A percentile compares a stretch with the other conserved stretches of the same genome.
Evolutionary conservation across 2,888 invertebrate genomes (phyloP).

Genomic region (Aphodius granarius): DNA sequence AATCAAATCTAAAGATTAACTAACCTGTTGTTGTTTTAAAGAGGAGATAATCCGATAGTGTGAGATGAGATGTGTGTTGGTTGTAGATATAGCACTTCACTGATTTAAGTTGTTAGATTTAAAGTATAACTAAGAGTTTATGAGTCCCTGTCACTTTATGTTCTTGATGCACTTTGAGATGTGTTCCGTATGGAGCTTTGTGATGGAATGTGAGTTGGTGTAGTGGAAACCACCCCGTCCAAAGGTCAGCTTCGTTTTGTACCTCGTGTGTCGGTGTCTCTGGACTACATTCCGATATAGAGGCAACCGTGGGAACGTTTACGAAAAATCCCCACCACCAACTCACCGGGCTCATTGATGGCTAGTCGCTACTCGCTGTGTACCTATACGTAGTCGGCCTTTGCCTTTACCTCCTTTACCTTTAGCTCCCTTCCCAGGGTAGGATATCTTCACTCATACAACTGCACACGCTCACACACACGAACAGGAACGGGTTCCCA

Average conservation of each 20-base stretch:
- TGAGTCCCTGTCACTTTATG: background rate
- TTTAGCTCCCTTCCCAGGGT: conserved; percentile 31
- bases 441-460: conserved; percentile 37
- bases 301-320: conserved; percentile 37
- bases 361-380: conserved; percentile 2
- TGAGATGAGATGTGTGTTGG: background rate
- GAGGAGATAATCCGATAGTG: background rate
- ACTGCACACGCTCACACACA: conserved; percentile 27
- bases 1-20: background rate
- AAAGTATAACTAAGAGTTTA: too few relatives aligned
- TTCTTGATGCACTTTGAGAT: background rate
- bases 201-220: background rate
- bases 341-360: conserved; percentile 8
- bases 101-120: conserved; percentile 34
- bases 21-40: background rate
- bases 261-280: conserved; percentile 19
- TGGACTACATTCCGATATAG: conserved; percentile 41
- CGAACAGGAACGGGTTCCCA: conserved; percentile 32
- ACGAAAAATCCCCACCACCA: conserved; percentile 34
- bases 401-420: conserved; percentile 3
- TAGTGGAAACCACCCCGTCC: conserved; percentile 28
- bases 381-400: conserved; percentile 27
- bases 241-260: conserved; percentile 34
- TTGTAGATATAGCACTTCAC: conserved; percentile 2
- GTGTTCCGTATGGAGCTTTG: background rate